A percentile compares a stretch with the other conserved stretches of the same genome.
phyloP scores from a whole-genome alignment of 2,888 invertebrate species.

The Julus scandinavius region DNA sequence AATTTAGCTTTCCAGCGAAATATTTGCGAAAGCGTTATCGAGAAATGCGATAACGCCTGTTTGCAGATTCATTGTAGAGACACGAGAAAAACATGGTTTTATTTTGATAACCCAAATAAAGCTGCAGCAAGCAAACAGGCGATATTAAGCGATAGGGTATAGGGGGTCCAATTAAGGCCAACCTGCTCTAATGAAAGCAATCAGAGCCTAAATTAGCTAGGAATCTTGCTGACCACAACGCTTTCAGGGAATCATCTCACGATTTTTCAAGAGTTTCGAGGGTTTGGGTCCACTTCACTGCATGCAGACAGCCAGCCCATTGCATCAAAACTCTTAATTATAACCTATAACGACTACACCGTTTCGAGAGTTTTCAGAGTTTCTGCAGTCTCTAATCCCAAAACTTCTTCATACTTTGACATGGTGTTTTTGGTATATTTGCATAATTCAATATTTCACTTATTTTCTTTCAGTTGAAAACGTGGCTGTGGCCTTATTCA shows the following conservation, averaged over 20 bases:
- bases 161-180: neutral
- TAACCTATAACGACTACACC: too few species aligned
- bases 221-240: neutral
- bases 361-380: too few species aligned
- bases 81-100: constrained; percentile 21
- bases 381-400: too few species aligned
- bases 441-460: too few species aligned
- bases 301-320: too few species aligned
- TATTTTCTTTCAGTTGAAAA: too few species aligned
- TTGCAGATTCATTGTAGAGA: constrained; percentile 7
- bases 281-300: too few species aligned
- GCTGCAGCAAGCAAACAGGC: neutral
- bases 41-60: constrained; percentile 10
- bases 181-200: neutral
- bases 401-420: too few species aligned
- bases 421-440: too few species aligned
- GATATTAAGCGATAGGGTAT: neutral
- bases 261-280: too few species aligned
- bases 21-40: constrained; percentile 17
- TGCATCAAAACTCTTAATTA: too few species aligned
- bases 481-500: too few species aligned
- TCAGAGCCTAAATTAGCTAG: neutral
- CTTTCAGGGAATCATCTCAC: neutral
- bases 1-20: neutral
- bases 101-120: constrained; percentile 33